Conservation (phyloP, 1,140 invertebrate genomes). For the Diachasmimorpha longicaudata region DNA sequence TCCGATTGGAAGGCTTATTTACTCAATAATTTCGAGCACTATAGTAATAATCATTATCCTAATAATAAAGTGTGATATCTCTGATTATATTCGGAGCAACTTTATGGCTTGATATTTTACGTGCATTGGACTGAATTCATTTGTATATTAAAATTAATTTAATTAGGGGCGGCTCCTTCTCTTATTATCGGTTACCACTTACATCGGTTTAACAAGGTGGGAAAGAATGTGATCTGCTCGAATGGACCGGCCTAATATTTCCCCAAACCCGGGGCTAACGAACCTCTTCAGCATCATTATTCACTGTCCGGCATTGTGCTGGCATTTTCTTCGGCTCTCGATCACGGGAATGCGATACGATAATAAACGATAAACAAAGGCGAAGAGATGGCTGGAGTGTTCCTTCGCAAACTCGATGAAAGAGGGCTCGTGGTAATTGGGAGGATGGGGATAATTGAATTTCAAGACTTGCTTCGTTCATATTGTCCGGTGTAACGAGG, state of each 20-base stretch:
- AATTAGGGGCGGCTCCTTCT: too few species aligned
- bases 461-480: constrained; percentile 18
- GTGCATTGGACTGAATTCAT: too few species aligned
- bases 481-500: constrained; percentile 24
- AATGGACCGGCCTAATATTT: not conserved
- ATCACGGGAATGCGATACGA: constrained; percentile 8
- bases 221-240: not conserved
- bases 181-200: too few species aligned
- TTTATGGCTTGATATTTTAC: too few species aligned
- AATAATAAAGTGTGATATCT: too few species aligned
- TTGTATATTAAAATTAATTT: too few species aligned
- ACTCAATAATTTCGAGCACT: too few species aligned
- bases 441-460: constrained; percentile 33
- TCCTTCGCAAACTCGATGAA: not conserved
- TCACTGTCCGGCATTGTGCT: not conserved
- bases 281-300: not conserved
- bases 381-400: not conserved
- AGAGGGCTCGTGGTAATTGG: constrained; percentile 12
- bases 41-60: too few species aligned
- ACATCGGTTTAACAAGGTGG: constrained; percentile 34
- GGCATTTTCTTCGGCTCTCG: not conserved
- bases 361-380: constrained; percentile 10
- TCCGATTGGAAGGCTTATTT: too few species aligned
- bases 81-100: too few species aligned
- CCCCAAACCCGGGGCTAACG: not conserved